A percentile compares a stretch with the other conserved stretches of the same genome.
phyloP scores from a whole-genome alignment of 1,140 invertebrate genomes.

The Lepeophtheirus salmonis region DNA sequence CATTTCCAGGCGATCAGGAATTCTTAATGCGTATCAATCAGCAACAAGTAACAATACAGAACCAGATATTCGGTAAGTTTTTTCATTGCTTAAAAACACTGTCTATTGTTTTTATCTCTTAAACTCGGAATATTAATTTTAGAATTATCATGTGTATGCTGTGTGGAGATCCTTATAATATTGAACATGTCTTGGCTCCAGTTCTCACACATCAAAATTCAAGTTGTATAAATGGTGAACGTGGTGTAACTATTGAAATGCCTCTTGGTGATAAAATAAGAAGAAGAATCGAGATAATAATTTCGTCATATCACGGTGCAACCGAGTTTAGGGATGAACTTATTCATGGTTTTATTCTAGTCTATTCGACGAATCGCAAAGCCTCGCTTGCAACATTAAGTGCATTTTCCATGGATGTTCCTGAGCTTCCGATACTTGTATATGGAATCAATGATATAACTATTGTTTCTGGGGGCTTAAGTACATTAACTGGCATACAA shows the following conservation, averaged over 20 bases:
- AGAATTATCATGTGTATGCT: slow-evolving; percentile 91
- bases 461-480: not conserved
- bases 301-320: slow-evolving; percentile 86
- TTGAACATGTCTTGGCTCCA: slow-evolving; percentile 71
- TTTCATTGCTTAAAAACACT: not conserved
- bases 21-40: slow-evolving; percentile 41
- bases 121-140: slow-evolving; percentile 24
- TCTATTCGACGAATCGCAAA: slow-evolving; percentile 85
- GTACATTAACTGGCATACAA: not conserved
- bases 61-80: slow-evolving; percentile 55
- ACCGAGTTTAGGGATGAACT: slow-evolving; percentile 75
- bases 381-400: slow-evolving; percentile 79
- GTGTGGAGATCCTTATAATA: slow-evolving; percentile 80
- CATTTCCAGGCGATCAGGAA: slow-evolving; percentile 47
- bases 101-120: too few relatives aligned
- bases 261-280: slow-evolving; percentile 48
- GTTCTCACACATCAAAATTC: slow-evolving; percentile 68
- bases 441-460: slow-evolving; percentile 29
- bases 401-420: slow-evolving; percentile 85
- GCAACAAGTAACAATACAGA: slow-evolving; percentile 31
- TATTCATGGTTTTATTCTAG: slow-evolving; percentile 85
- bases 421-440: slow-evolving; percentile 66
- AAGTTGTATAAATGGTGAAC: slow-evolving; percentile 54
- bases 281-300: slow-evolving; percentile 59
- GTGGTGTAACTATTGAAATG: slow-evolving; percentile 71